phyloP scores from a whole-genome alignment of 2,888 invertebrate species.

The Nycteola revayana region DNA sequence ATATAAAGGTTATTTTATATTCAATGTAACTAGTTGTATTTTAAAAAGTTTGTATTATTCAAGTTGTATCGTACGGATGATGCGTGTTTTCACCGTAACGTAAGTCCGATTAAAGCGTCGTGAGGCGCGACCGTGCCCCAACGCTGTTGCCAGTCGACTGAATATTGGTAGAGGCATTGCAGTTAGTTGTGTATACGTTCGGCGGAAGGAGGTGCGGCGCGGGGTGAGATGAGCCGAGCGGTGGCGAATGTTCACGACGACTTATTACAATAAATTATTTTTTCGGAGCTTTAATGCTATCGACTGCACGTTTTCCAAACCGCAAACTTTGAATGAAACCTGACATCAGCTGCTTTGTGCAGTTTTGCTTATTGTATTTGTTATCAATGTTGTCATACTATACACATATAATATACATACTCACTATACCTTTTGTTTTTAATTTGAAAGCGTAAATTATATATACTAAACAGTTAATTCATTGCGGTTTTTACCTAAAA shows the following conservation, averaged over 20 bases:
- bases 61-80: constrained; percentile 57
- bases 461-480: too few relatives aligned
- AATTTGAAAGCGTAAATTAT: too few relatives aligned
- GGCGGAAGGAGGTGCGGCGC: constrained; percentile 55
- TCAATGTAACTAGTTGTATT: constrained; percentile 18
- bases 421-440: too few relatives aligned
- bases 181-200: constrained; percentile 70
- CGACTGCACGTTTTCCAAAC: constrained; percentile 58
- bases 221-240: constrained; percentile 72
- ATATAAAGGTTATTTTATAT: constrained; percentile 16
- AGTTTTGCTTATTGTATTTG: constrained; percentile 16
- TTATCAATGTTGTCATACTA: constrained; percentile 4
- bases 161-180: constrained; percentile 69
- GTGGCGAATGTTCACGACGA: constrained; percentile 78
- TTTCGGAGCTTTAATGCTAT: constrained; percentile 70
- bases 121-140: constrained; percentile 74
- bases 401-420: too few relatives aligned
- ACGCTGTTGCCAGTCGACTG: constrained; percentile 76
- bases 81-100: constrained; percentile 71
- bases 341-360: constrained; percentile 51
- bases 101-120: constrained; percentile 65
- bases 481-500: too few relatives aligned
- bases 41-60: constrained; percentile 38
- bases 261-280: constrained; percentile 80
- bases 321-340: constrained; percentile 66